Base-by-base conservation (phyloP, 2,797 vertebrate species). In the Euphonia xanthogaster region DNA sequence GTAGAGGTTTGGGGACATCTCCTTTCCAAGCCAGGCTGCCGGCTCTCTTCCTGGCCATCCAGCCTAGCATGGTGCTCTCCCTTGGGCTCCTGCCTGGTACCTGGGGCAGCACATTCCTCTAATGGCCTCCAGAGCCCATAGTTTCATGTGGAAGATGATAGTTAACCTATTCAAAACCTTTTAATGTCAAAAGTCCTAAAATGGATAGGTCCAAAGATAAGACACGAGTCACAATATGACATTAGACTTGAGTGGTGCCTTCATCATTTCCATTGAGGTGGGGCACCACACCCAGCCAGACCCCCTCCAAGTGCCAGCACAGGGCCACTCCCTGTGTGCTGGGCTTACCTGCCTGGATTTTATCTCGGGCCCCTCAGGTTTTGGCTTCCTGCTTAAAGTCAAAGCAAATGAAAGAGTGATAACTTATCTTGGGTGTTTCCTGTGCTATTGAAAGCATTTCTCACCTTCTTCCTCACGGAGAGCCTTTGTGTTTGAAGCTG, bases 381-480 rank as follows among this genome's bases (percentile, higher is more conserved):
- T 83, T 75, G 47, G 68, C 66, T 95, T 94, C 93, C 95, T 91
- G 87, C 65, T 88, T 83, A 88, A 87, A 92, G 82, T 94, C 79
- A 94, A 90, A 83, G 70, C 73, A 93, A 94, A 80, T 3, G 0
- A 73, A 86, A 40, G 31, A 25, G 27, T 40, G 90, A 95, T 95
- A 93, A 33, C 44, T 88, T 95, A 96, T 95, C 94, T 86, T 81
- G 86, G 90, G 94, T 81, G 94, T 95, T 96, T 62, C 79, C 70
- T 72, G 84, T 72, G 39, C 47, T 74, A 61, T 14, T 72, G 78
- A 83, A 91, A 85, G 39, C 48, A 45, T 89, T 94, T 88, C 70
- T 93, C 73, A 51, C 54, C 88, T 71, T 91, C 47, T 80, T 91
- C 39, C 76, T 77, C 62, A n/a, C 44, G 30, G 44, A 23, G 9